phyloP scores from a whole-genome alignment of 2,888 invertebrate genomes.

The Brachyptera putata region DNA sequence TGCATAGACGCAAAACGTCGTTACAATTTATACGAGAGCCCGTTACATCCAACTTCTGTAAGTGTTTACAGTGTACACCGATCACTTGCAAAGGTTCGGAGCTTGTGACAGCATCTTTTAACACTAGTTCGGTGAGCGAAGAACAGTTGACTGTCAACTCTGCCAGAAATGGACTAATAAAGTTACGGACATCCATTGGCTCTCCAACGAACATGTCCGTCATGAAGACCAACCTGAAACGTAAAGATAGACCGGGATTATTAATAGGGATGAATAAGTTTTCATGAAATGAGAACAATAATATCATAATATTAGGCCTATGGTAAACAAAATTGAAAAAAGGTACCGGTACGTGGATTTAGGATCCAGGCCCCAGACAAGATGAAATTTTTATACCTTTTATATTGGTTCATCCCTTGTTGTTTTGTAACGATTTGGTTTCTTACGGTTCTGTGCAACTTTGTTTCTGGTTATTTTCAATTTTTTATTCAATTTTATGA shows the following conservation, averaged over 20 bases:
- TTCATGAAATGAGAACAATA: not conserved
- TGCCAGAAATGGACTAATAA: slow-evolving; percentile 10
- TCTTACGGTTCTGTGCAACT: too few relatives aligned
- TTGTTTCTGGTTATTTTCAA: too few relatives aligned
- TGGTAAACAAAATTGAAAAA: too few relatives aligned
- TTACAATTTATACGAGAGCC: slow-evolving; percentile 22
- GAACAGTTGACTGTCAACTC: slow-evolving; percentile 21
- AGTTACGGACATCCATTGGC: not conserved
- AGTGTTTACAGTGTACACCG: slow-evolving; percentile 23
- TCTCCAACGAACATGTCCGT: slow-evolving; percentile 14
- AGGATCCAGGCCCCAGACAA: too few relatives aligned
- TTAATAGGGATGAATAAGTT: not conserved
- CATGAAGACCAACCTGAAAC: slow-evolving; percentile 18
- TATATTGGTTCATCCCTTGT: too few relatives aligned
- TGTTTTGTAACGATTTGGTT: too few relatives aligned
- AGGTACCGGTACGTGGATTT: too few relatives aligned
- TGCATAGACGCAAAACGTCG: slow-evolving; percentile 21
- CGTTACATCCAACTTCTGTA: slow-evolving; percentile 24
- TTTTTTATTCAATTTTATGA: too few relatives aligned
- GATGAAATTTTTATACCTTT: too few relatives aligned
- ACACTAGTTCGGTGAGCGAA: slow-evolving; percentile 24
- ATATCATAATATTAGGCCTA: too few relatives aligned
- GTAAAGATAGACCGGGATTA: not conserved
- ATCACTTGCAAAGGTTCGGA: slow-evolving; percentile 18
- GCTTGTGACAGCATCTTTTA: slow-evolving; percentile 23